Base-by-base conservation (phyloP, 2,888 invertebrate genomes). In the Andrena bicolor region DNA sequence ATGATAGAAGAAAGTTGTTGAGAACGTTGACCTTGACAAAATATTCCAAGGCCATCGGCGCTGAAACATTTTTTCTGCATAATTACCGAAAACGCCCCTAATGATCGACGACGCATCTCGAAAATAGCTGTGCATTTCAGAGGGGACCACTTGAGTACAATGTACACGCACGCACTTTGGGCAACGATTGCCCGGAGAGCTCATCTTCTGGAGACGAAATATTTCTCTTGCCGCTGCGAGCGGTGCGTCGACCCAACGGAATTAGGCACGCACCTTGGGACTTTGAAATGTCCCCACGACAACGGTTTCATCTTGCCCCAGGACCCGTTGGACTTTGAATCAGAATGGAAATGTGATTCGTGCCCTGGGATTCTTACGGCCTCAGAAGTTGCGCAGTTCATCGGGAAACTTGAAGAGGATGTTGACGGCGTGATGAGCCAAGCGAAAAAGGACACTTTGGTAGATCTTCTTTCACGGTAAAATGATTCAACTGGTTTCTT, bases 131-230 rank as follows among this genome's bases (percentile, higher is more conserved):
- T 74, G 23, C 53, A 56, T 89, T 90, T 82, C 73, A 95, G 95
- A 92, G 97, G 96, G 0, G 96, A 96, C 56, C 97, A 97, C 91
- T 95, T 98, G 48, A 96, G 96, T 8, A 98, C 98, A 0, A 97
- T 97, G 95, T 98, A 98, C 89, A 97, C 98, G 5, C 98, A 98
- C 91, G 97, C 97, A 10, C 94, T 98, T 80, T 98, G 98, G 98
- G 97, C 97, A 1, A 98, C 98, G 0, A 96, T 96, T 92, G 96
- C 96, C 51, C 95, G 98, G 85, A 95, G 97, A 80, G 97, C 97
- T 86, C 98, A 98, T 94, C 94, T 98, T 28, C 95, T 95, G 86
- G 96, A 96, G 80, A 97, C 97, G 0, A 98, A 98, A 94, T 97
- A 97, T 91, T 98, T 98, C 87, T 93, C 95, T 0, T 98, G 98